Base-by-base conservation (phyloP, 2,797 vertebrate genomes). In the Mormyrops boulengeri region DNA sequence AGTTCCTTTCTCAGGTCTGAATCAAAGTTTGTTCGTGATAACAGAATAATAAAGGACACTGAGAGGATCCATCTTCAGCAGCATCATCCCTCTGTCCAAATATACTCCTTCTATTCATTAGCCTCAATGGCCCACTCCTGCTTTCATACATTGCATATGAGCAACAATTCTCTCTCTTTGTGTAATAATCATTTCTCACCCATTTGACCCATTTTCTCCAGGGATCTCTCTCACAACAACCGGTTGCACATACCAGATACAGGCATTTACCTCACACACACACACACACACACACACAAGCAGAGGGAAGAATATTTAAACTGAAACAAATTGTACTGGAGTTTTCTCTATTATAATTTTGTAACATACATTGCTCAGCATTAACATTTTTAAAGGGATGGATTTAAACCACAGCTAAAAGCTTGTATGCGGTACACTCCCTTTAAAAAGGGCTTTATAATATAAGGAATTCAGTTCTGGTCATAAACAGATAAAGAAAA, bases 51-150 rank as follows among this genome's bases (percentile, higher is more conserved):
- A 87, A 22, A 88, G 91, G 92, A 92, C 91, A 93, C 91, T 91
- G 91, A 66, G 60, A 91, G 89, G 92, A 90, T 93, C 91, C 91
- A 19, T 91, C 92, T 91, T 91, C 91, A 89, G 89, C 92, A 92
- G 89, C 88, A 89, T 91, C 55, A 87, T 9, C 34, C 87, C 87
- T 89, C 89, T 90, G 90, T 89, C 91, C 89, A 90, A 90, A 92
- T 90, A 92, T 93, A 55, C 26, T 4, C 22, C 30, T 57, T 41
- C 50, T 41, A 38, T 87, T 55, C 85, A 55, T 87, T n/a, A 87
- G 85, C 49, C 53, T 57, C 14, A 38, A 55, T 57, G 85, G 53
- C 14, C 1, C 50, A 87, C 53, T 19, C 2, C 22, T 34, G 85
- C 26, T 87, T 57, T 38, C 50, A 50, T 52, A 41, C 53, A 30